A percentile compares a stretch with the other conserved stretches of the same genome.
These are phyloP conservation scores for Podotricha telesiphe DNA, from an alignment of 2,888 invertebrate species.

Conservation along the genomic window DNA sequence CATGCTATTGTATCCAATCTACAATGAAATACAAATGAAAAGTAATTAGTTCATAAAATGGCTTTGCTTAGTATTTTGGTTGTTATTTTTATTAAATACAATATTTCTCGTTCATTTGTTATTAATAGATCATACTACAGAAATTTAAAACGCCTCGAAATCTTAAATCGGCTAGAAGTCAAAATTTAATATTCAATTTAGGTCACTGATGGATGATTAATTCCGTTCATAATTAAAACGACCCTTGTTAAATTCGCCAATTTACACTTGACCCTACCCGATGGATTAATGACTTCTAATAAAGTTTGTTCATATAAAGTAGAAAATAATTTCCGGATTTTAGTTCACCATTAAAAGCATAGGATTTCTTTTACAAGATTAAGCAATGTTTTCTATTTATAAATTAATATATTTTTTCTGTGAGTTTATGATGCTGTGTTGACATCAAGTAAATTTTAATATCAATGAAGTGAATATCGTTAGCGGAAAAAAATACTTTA, in stretches of 20 bases:
- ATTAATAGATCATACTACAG: background rate
- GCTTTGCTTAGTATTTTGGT: no score
- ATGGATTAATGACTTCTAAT: constrained; percentile 34
- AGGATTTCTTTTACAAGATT: background rate
- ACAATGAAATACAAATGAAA: no score
- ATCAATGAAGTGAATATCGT: no score
- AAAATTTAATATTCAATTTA: constrained; percentile 22
- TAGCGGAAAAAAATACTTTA: no score
- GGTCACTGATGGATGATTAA: constrained; percentile 27
- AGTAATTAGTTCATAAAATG: no score
- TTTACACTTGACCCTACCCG: constrained; percentile 30
- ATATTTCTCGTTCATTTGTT: background rate
- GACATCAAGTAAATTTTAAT: no score
- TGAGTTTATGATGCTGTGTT: no score
- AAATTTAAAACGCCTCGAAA: background rate
- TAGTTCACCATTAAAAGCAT: background rate
- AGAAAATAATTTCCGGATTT: constrained; percentile 7
- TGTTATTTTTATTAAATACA: background rate
- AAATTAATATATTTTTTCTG: background rate
- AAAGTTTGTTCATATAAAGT: constrained; percentile 23
- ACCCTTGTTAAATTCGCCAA: constrained; percentile 35
- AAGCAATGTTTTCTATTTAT: background rate
- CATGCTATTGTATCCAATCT: no score
- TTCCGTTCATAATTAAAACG: constrained; percentile 30
- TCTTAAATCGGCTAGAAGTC: constrained; percentile 1